Conservation (phyloP, 2,113 vertebrate genomes). For the Hippocampus abdominalis region DNA sequence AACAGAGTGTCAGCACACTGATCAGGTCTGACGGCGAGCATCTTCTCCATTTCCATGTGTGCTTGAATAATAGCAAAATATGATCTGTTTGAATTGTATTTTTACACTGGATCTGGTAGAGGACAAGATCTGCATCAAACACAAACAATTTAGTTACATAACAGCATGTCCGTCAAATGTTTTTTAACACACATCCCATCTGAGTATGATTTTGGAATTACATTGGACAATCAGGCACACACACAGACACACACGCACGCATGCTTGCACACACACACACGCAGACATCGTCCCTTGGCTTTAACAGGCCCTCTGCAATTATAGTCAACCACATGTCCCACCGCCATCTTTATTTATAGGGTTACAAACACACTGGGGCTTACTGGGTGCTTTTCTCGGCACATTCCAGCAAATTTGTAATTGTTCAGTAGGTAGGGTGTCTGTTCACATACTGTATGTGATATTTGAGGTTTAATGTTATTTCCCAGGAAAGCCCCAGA, state of each 20-base stretch:
- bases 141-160: constrained; percentile 39
- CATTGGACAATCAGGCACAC: constrained; percentile 50
- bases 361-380: constrained; percentile 63
- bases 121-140: neutral
- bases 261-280: constrained; percentile 12
- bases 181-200: constrained; percentile 51
- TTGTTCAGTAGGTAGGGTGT: constrained; percentile 49
- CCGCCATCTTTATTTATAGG: constrained; percentile 76
- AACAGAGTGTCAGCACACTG: constrained; percentile 41
- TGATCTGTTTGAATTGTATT: neutral
- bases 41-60: constrained; percentile 1
- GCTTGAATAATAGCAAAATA: neutral
- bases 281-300: constrained; percentile 59
- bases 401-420: constrained; percentile 67
- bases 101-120: neutral
- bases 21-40: constrained; percentile 32
- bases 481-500: constrained; percentile 11
- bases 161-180: constrained; percentile 44
- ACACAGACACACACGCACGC: constrained; percentile 64
- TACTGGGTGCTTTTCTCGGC: constrained; percentile 53
- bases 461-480: constrained; percentile 3
- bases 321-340: constrained; percentile 73
- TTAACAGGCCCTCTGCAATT: constrained; percentile 75
- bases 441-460: neutral
- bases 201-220: constrained; percentile 39